Conservation (phyloP, 2,888 invertebrate species). For the Plagiodera versicolora region DNA sequence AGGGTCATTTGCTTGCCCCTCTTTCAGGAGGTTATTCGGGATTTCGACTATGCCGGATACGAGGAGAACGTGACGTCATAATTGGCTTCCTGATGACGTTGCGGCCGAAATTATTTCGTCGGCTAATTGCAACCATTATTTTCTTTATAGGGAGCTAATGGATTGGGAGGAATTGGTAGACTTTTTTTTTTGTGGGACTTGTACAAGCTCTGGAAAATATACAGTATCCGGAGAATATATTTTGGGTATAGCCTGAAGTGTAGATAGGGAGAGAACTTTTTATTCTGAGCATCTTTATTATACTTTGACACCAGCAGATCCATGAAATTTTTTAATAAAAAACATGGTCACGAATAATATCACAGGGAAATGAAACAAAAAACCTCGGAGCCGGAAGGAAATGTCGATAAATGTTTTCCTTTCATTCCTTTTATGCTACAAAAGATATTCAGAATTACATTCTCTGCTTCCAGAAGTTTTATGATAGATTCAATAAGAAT, state of each 20-base stretch:
- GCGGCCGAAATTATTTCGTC: neutral
- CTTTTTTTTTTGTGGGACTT: neutral
- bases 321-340: neutral
- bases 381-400: neutral
- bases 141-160: neutral
- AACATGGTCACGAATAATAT: neutral
- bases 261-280: too few species aligned
- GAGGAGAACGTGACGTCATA: neutral
- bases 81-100: neutral
- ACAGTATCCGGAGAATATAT: too few species aligned
- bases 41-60: neutral
- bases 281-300: too few species aligned
- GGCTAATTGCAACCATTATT: neutral
- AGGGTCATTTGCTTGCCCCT: constrained; percentile 3
- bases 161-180: neutral
- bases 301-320: neutral
- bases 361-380: neutral
- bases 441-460: neutral
- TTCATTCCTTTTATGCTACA: neutral
- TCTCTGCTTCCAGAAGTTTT: neutral
- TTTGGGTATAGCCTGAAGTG: too few species aligned
- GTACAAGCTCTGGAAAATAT: too few species aligned
- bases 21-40: neutral
- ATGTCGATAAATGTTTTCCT: neutral
- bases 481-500: neutral